Evolutionary conservation across 2,113 vertebrate species (phyloP), one percentile per base, ranked within the genome.

Genomic region (Willisornis vidua): DNA sequence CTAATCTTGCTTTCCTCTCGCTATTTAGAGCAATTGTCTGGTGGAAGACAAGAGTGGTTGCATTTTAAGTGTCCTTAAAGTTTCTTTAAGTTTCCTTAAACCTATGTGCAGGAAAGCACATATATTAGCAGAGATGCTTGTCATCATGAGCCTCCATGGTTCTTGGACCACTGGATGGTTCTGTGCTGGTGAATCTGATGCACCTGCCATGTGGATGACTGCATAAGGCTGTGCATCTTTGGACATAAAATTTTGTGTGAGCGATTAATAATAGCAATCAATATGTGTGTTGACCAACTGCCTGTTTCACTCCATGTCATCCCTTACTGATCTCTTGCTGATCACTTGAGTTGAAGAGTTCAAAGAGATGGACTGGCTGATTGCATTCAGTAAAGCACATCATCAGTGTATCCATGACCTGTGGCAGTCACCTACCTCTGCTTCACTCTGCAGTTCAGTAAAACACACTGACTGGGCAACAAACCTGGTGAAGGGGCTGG

Each of bases 341-440:
- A 29, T 35, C 1, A 2, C 67, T 79, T 22, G 82, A 48, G 58
- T 19, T 52, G 39, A 72, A 73, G 46, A 28, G 39, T 59, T 86
- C 51, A 25, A 72, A 28, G 24, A 54, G 12, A 18, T 33, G 41
- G 48, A 28, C 41, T 0, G 0, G 24, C 37, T 41, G 25, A 1
- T 7, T 18, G 24, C 6, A 0, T 18, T 33, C 70, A 26, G 46
- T 28, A 31, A 41, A 24, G 43, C 63, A 23, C 14, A 13, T 28
- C 10, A 1, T 17, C 5, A 0, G 9, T 1, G 6, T 28, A 19
- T 13, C 39, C 17, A 1, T 1, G 6, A 2, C 12, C 63, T 43
- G 48, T 25, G 85, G 51, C 65, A 25, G 72, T n/a, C 76, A 9
- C 2, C 0, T n/a, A 10, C 22, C 67, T 57, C 57, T 1, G 0